Conservation (phyloP, 2,113 vertebrate species). For the Vimba vimba region DNA sequence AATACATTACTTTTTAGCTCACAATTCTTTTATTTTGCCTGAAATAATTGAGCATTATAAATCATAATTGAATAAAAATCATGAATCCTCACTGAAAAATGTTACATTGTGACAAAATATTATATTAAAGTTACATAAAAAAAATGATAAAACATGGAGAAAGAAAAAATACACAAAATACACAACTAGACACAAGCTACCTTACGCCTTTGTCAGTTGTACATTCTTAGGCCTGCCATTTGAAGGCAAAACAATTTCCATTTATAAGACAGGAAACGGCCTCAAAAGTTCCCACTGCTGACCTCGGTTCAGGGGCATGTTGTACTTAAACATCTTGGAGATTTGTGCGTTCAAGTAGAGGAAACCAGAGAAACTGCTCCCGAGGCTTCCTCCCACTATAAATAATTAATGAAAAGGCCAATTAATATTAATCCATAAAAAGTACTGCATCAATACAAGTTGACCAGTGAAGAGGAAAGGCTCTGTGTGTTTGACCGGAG, state of each 20-base stretch:
- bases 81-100: neutral
- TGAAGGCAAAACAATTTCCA: neutral
- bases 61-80: neutral
- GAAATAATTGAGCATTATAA: neutral
- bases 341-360: constrained; percentile 7
- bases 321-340: constrained; percentile 2
- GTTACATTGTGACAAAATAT: neutral
- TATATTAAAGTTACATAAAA: neutral
- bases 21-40: too few relatives aligned
- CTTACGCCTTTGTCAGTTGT: neutral
- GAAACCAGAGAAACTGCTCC: constrained; percentile 39
- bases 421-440: constrained; percentile 55
- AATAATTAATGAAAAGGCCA: constrained; percentile 49
- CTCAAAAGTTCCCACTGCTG: neutral
- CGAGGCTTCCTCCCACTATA: constrained; percentile 9
- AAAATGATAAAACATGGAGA: too few relatives aligned
- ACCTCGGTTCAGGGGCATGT: constrained; percentile 8
- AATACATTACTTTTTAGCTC: neutral
- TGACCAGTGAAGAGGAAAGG: constrained; percentile 28
- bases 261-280: constrained; percentile 9
- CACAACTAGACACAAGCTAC: neutral
- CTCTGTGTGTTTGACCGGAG: constrained; percentile 23
- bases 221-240: neutral
- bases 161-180: too few relatives aligned
- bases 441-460: constrained; percentile 32